Conservation (phyloP, 2,888 invertebrate genomes). For the Drosophila engyochracea region DNA sequence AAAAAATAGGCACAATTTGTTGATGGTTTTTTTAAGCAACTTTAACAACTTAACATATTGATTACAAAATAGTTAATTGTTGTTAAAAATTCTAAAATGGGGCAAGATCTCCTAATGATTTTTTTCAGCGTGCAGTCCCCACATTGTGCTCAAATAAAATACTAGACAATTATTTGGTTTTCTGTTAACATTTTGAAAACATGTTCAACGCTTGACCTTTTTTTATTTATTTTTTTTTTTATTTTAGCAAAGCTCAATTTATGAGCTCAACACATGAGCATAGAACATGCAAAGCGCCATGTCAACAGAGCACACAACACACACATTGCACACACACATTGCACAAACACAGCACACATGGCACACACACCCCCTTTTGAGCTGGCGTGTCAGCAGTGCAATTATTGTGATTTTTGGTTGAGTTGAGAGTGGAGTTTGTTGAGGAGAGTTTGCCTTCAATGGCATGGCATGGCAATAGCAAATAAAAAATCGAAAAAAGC, state of each 20-base stretch:
- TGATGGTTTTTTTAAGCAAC: neutral
- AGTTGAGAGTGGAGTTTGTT: conserved; percentile 5
- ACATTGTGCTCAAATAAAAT: conserved; percentile 11
- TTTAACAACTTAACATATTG: neutral
- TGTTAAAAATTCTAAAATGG: neutral
- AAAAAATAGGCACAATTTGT: neutral
- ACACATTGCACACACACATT: neutral
- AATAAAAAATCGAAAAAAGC: conserved; percentile 59
- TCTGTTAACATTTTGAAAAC: conserved; percentile 60
- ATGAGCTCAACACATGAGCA: conserved; percentile 61
- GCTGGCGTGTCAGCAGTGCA: conserved; percentile 74
- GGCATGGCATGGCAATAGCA: conserved; percentile 68
- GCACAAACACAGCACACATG: conserved; percentile 4
- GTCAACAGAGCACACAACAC: conserved; percentile 51
- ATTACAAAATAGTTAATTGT: neutral
- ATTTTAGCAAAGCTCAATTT: conserved; percentile 46
- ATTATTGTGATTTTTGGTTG: conserved; percentile 65
- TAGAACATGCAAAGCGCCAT: conserved; percentile 68
- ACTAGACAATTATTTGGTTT: conserved; percentile 50
- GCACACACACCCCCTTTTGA: conserved; percentile 10
- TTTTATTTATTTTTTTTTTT: conserved; percentile 26
- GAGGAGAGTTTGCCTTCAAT: conserved; percentile 22
- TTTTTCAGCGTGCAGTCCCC: neutral
- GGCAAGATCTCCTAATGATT: neutral
- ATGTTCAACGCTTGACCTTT: conserved; percentile 71